Evolutionary conservation across 2,113 vertebrate species (phyloP), one percentile per base, ranked within the genome.

Genomic region (Lanius collurio): DNA sequence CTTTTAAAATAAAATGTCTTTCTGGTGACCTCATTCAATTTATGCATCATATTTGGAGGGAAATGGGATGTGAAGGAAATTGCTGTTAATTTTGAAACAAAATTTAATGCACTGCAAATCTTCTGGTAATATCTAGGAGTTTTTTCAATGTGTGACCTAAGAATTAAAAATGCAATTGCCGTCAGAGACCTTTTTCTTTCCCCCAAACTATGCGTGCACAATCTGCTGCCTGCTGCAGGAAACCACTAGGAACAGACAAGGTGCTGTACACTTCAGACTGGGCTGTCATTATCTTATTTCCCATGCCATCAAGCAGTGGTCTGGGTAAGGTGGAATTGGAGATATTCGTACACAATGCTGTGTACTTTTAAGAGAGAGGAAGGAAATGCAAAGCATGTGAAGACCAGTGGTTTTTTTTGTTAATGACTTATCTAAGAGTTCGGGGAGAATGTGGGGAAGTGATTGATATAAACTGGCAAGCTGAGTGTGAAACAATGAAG

Each of bases 161-260:
- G 59, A 86, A 23, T 16, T 10, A 76, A 77, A 76, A 88, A 71
- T 30, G 14, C 31, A 64, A 33, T 33, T 62, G 22, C 27, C 24
- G 13, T 55, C 26, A 76, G 49, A 62, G 12, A 49, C 26, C 4
- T 50, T 44, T 75, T 71, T 78, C 13, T 78, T 53, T 46, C 19
- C 20, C 31, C 31, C 64, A 44, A 79, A 67, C 9, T 39, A 3
- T 2, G 0, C 2, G 7, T 42, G 11, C 56, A 55, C 0, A 0
- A 28, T 37, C 60, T 70, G n/a, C 42, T 79, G 19, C 59, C 57
- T 81, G 56, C 49, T 90, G 24, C 39, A 84, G 63, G 33, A 86
- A 93, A 44, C 4, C 20, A 4, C 31, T 12, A 64, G 65, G n/a
- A 87, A 55, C 9, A 87, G 44, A 49, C 10, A 78, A 63, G 31